phyloP scores from a whole-genome alignment of 2,888 invertebrate species.

The Muschampia plurimacula region DNA sequence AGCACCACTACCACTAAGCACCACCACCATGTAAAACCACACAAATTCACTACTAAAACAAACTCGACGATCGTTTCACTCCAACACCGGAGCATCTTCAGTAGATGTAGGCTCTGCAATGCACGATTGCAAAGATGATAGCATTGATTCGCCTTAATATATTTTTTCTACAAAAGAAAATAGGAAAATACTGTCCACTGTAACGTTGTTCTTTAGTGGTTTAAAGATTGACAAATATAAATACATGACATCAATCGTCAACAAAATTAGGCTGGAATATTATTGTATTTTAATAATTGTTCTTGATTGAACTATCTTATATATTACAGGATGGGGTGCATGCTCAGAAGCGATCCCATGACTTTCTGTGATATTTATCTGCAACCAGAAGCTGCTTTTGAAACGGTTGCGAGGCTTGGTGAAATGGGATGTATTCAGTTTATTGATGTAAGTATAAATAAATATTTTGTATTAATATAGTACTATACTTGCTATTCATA shows the following conservation, averaged over 20 bases:
- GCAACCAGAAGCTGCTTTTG: conserved; percentile 96
- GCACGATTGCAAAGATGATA: too few relatives aligned
- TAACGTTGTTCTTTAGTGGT: not conserved
- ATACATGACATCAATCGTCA: not conserved
- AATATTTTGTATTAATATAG: too few relatives aligned
- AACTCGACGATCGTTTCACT: too few relatives aligned
- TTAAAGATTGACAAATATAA: not conserved
- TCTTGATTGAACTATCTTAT: not conserved
- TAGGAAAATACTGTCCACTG: not conserved
- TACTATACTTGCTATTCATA: not conserved
- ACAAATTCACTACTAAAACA: too few relatives aligned
- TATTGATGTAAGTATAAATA: conserved; percentile 61
- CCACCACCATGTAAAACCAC: too few relatives aligned
- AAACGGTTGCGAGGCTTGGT: conserved; percentile 94
- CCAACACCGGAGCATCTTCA: too few relatives aligned
- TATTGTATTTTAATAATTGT: not conserved
- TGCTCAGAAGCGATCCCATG: conserved; percentile 95
- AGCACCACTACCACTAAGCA: too few relatives aligned
- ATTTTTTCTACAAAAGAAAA: too few relatives aligned
- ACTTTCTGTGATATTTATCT: conserved; percentile 94
- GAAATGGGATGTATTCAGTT: conserved; percentile 92
- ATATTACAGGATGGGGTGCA: conserved; percentile 61
- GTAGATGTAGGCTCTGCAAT: too few relatives aligned
- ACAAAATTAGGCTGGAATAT: not conserved
- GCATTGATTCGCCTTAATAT: too few relatives aligned